Percentiles rank a stretch among this genome's conserved stretches.
These are phyloP conservation scores for Drosophila melanica DNA, from an alignment of 1,140 invertebrate genomes.

Conservation along the genomic window DNA sequence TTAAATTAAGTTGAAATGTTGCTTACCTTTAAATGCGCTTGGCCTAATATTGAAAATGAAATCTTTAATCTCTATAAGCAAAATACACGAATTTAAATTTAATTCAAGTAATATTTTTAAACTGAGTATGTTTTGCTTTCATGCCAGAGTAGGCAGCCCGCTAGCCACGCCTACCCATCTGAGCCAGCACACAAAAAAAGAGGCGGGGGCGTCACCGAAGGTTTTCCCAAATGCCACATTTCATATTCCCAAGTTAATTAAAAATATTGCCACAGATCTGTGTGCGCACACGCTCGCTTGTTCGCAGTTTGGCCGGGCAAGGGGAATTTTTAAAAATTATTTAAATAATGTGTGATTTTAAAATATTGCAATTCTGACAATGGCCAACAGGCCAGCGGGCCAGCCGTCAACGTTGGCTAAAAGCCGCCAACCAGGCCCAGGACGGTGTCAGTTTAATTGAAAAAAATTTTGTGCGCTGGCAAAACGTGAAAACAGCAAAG, in stretches of 20 bases:
- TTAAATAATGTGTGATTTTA: slow-evolving; percentile 83
- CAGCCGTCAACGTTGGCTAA: slow-evolving; percentile 27
- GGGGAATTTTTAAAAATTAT: slow-evolving; percentile 72
- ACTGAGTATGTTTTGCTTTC: background rate
- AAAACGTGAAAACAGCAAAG: slow-evolving; percentile 9
- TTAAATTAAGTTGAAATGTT: too few species aligned
- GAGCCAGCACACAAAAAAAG: too few species aligned
- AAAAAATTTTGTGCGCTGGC: slow-evolving; percentile 56
- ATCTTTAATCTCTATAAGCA: too few species aligned
- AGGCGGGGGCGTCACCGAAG: background rate
- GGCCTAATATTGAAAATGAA: too few species aligned
- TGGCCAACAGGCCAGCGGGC: slow-evolving; percentile 13
- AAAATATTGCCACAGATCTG: slow-evolving; percentile 57
- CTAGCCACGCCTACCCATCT: background rate
- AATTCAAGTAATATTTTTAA: background rate
- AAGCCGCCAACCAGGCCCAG: slow-evolving; percentile 46
- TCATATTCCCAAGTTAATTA: slow-evolving; percentile 80
- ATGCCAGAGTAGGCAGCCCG: background rate
- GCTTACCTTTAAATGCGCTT: too few species aligned
- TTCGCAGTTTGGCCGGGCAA: background rate
- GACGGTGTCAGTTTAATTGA: slow-evolving; percentile 75
- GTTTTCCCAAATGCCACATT: slow-evolving; percentile 45
- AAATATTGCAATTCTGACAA: slow-evolving; percentile 64
- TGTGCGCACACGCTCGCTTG: slow-evolving; percentile 1
- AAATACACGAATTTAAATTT: too few species aligned